phyloP scores from a whole-genome alignment of 2,888 invertebrate species.

The Drosophila pegasa region DNA sequence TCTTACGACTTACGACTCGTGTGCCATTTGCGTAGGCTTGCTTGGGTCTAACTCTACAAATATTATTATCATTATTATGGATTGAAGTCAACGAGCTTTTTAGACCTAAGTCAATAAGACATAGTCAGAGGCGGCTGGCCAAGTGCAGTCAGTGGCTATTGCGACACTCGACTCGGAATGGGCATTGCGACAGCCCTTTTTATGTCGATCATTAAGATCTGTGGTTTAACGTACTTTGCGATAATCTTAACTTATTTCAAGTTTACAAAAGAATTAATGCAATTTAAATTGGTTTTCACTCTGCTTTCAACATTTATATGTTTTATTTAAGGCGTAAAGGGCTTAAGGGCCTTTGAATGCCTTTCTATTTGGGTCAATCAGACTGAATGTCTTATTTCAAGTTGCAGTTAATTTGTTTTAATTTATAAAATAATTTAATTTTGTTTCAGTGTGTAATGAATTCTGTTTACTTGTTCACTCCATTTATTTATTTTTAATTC shows the following conservation, averaged over 20 bases:
- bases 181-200: neutral
- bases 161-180: neutral
- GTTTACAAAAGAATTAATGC: conserved; percentile 2
- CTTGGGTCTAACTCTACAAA: conserved; percentile 2
- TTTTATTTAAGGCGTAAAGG: neutral
- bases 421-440: neutral
- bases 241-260: conserved; percentile 14
- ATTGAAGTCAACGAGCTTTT: neutral
- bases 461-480: no score
- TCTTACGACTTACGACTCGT: no score
- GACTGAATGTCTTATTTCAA: no score
- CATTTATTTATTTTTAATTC: no score
- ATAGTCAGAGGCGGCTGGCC: neutral
- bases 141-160: neutral
- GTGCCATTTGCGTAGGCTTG: conserved; percentile 22
- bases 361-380: neutral
- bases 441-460: no score
- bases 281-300: conserved; percentile 3
- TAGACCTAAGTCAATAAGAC: conserved; percentile 11
- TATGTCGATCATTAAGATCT: neutral
- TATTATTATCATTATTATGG: conserved; percentile 13
- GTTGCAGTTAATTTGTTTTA: neutral
- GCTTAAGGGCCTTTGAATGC: no score
- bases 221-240: neutral
- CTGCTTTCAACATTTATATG: neutral